Evolutionary conservation across 1,140 invertebrate species (phyloP), one percentile per base, ranked within the genome.

Genomic region (Lepidotrigona ventralis): DNA sequence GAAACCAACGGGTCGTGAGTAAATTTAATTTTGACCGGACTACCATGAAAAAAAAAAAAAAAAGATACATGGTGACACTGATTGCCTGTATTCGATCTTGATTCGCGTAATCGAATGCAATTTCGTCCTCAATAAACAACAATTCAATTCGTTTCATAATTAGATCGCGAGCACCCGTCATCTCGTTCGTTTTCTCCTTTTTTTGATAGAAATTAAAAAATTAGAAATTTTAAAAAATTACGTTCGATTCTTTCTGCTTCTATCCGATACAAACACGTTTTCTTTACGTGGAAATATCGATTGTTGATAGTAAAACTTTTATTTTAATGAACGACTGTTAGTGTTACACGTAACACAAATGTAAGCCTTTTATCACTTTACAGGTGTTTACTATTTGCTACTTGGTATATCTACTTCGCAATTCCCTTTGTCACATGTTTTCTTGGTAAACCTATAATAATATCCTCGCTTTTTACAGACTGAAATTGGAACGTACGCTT

Each of bases 401-500:
- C n/a, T n/a, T n/a, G 12, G 3, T 15, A 46, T 17, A 23, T 1
- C 5, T n/a, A 46, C 23, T 70, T n/a, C 9, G 5, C 14, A n/a
- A 70, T 70, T 70, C 69, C 9, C 69, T n/a, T 70, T 70, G 12
- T 23, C 5, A 0, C 0, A 15, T 46, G 69, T 17, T 39, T 70
- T 70, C 69, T 70, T n/a, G 15, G 39, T 70, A 70, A 46, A n/a
- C 69, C 69, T n/a, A 70, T 70, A 70, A 70, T n/a, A 39, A 70
- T n/a, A 39, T 70, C 39, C 46, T 46, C 21, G 9, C 11, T 46
- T 15, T 64, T 15, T 26, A 15, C 15, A 46, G 3, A 0, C 8
- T n/a, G 33, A 15, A 70, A 23, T 70, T 46, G 14, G 69, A n/a
- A 15, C 23, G 39, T n/a, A 60, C 1, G 21, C 12, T 9, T 60